Evolutionary conservation across 1,140 invertebrate genomes (phyloP), one percentile per base, ranked within the genome.

Genomic region (Elymnias hypermnestra): DNA sequence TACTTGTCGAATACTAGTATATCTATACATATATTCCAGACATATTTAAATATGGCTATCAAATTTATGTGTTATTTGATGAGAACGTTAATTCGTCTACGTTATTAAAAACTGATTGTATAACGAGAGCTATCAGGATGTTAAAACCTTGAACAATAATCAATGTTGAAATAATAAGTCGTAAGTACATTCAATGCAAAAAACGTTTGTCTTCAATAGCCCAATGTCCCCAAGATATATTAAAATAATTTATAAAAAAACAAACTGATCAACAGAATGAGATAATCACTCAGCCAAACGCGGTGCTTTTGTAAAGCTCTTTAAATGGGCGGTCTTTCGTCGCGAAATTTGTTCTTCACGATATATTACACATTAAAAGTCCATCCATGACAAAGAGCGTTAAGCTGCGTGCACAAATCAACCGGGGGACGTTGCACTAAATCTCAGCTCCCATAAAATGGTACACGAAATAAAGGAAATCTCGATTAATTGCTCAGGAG

Each of bases 321-420:
- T n/a, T 68, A 66, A 72, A 70, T 58, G 71, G 63, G 58, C 53
- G 46, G 68, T 75, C 65, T 70, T 53, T 75, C 70, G 46, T 48
- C 72, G 65, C 53, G 44, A 65, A 67, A 77, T 77, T 77, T 73
- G 67, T 75, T 63, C 58, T 50, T 52, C 53, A 57, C 57, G 60
- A 82, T 77, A 78, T 76, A 79, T 76, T 71, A 68, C 70, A 67
- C 65, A 62, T 57, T 77, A 67, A 73, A 71, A 51, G 57, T 50
- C 54, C 53, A 47, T 45, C 33, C 57, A 51, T 64, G 59, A 78
- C 74, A 77, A 78, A 79, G 74, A 74, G 62, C 47, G 52, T 45
- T 54, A 56, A 69, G 61, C 65, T 61, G 51, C 48, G 57, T 45
- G 51, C 64, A 74, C 74, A 83, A 76, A 79, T 83, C 72, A 76